phyloP scores from a whole-genome alignment of 2,888 invertebrate genomes.

The Philaethria dido region DNA sequence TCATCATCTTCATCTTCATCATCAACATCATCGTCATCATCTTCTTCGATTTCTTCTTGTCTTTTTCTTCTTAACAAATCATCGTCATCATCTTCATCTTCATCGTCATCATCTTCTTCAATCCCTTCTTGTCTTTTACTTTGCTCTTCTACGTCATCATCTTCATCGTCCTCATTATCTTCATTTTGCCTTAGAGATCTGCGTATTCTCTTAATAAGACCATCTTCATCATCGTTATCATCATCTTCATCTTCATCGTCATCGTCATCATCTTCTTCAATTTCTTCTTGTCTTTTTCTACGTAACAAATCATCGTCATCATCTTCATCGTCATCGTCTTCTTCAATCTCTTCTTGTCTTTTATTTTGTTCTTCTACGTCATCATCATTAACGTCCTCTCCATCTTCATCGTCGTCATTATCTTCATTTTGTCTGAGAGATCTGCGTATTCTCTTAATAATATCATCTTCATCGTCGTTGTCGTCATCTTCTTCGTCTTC shows the following conservation, averaged over 20 bases:
- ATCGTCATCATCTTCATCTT: background rate
- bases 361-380: constrained; percentile 29
- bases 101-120: background rate
- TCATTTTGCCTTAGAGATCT: no score
- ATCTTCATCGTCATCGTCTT: constrained; percentile 34
- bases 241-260: constrained; percentile 36
- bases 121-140: constrained; percentile 5
- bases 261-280: constrained; percentile 32
- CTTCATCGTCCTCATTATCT: constrained; percentile 41
- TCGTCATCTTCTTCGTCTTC: constrained; percentile 38
- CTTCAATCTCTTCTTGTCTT: constrained; percentile 37
- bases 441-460: background rate
- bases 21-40: constrained; percentile 36
- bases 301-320: constrained; percentile 26
- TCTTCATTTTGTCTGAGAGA: constrained; percentile 36
- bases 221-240: constrained; percentile 28
- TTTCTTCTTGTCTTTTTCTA: constrained; percentile 8
- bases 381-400: constrained; percentile 34
- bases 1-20: constrained; percentile 39
- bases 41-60: constrained; percentile 22
- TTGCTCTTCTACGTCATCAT: constrained; percentile 34
- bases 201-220: no score
- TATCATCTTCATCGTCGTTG: constrained; percentile 33
- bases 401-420: constrained; percentile 38
- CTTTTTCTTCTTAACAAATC: background rate